Conservation (phyloP, 2,797 vertebrate genomes). For the Rhinatrema bivittatum region DNA sequence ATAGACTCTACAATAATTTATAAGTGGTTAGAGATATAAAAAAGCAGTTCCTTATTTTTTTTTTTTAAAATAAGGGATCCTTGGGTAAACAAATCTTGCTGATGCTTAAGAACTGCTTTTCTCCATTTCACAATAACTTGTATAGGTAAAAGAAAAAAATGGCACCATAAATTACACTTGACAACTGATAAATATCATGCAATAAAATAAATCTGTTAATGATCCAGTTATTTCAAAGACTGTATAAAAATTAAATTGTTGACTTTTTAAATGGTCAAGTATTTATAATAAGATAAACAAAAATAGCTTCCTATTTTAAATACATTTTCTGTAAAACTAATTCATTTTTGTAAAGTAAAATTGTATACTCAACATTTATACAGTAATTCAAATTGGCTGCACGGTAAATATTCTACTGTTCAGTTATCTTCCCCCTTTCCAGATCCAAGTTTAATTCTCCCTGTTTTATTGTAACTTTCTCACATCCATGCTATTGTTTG, state of each 20-base stretch:
- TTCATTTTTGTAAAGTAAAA: conserved; percentile 5
- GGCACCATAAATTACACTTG: conserved; percentile 44
- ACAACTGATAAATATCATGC: conserved; percentile 29
- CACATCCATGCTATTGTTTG: no score
- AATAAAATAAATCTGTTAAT: conserved; percentile 38
- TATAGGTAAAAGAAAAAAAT: conserved; percentile 36
- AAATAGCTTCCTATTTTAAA: no score
- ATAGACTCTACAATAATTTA: conserved; percentile 51
- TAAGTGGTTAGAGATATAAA: conserved; percentile 50
- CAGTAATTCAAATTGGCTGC: no score
- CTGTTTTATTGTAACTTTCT: no score
- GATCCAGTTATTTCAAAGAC: no score
- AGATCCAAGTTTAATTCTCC: no score
- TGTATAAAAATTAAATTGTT: no score
- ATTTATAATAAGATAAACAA: no score
- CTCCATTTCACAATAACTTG: conserved; percentile 26
- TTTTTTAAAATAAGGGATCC: conserved; percentile 41
- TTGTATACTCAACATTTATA: no score
- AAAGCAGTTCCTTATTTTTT: conserved; percentile 45
- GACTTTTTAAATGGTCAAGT: no score
- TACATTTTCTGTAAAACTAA: conserved; percentile 6
- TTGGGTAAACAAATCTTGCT: conserved; percentile 34
- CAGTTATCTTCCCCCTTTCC: no score
- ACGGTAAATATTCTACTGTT: no score
- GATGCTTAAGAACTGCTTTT: neutral